Conservation (phyloP, 2,888 invertebrate genomes). For the Gari tellinella region DNA sequence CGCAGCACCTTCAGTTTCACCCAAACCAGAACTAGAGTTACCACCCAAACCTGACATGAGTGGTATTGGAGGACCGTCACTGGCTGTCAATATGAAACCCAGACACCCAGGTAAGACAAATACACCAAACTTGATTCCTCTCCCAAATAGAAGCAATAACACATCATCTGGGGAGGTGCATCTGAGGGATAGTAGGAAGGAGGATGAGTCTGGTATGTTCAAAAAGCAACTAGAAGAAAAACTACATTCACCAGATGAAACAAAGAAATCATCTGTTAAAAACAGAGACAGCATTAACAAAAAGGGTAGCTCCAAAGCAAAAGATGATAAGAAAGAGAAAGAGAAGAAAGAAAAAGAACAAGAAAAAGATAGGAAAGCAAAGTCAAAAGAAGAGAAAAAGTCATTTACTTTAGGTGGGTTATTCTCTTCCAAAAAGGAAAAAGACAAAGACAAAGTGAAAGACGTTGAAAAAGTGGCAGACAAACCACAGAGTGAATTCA, state of each 20-base stretch:
- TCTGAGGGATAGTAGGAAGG: neutral
- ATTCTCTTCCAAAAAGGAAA: conserved; percentile 4
- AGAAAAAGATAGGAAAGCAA: conserved; percentile 32
- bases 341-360: conserved; percentile 34
- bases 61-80: conserved; percentile 7
- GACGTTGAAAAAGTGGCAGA: no score
- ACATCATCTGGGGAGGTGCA: neutral
- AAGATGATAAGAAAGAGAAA: conserved; percentile 35
- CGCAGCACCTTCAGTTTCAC: neutral
- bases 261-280: conserved; percentile 18
- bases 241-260: conserved; percentile 15
- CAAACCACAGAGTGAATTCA: no score
- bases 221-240: conserved; percentile 40
- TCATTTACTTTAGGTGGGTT: conserved; percentile 5
- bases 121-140: conserved; percentile 9
- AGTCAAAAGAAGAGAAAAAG: conserved; percentile 23
- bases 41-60: neutral
- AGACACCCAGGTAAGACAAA: conserved; percentile 13
- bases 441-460: conserved; percentile 15
- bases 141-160: neutral
- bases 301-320: conserved; percentile 3
- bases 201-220: conserved; percentile 4
- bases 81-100: neutral
- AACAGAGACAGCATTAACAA: conserved; percentile 28
- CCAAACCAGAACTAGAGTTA: neutral